Base-by-base conservation (phyloP, 1,140 invertebrate species). In the Drosophila kepulauana region DNA sequence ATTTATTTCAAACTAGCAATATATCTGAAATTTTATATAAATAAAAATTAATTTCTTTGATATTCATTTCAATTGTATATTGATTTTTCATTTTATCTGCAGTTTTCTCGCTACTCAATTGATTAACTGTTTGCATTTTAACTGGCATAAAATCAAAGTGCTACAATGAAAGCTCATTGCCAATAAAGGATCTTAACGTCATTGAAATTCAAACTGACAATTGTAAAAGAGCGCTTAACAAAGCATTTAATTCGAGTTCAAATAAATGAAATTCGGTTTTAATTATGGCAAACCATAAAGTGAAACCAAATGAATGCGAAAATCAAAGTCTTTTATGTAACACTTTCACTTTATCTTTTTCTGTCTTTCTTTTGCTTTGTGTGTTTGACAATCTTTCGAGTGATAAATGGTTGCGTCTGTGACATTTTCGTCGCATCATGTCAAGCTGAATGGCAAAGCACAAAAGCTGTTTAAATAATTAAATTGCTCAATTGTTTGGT, bases 401-500 rank as follows among this genome's bases (percentile, higher is more conserved):
- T 46, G 30, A 48, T 54, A 30, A 43, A 49, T 20, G 59, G n/a
- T 30, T 16, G n/a, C 10, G 58, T 58, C 57, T 67, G 13, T 57
- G 25, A 35, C 25, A 10, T 48, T 58, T 48, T 46, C 13, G 35
- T 52, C 6, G 7, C 35, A 30, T 16, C 54, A 30, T 51, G 10
- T 54, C 61, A 57, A 57, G n/a, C 35, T 38, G 46, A 41, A 10
- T 16, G n/a, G 15, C 8, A 25, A 13, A 10, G 5, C 10, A 25
- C 45, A 43, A 52, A 67, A 67, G 38, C 57, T 5, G 28, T 8
- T 75, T 63, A 51, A 62, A 63, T 68, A 59, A 41, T 75, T 65
- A 65, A 71, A 75, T 75, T 51, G 54, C 46, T 30, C 35, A 65
- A 64, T 75, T 71, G 52, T 56, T n/a, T 28, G 54, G 59, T 65